Base-by-base conservation (phyloP, 2,888 invertebrate species). In the Dryomyza anilis region DNA sequence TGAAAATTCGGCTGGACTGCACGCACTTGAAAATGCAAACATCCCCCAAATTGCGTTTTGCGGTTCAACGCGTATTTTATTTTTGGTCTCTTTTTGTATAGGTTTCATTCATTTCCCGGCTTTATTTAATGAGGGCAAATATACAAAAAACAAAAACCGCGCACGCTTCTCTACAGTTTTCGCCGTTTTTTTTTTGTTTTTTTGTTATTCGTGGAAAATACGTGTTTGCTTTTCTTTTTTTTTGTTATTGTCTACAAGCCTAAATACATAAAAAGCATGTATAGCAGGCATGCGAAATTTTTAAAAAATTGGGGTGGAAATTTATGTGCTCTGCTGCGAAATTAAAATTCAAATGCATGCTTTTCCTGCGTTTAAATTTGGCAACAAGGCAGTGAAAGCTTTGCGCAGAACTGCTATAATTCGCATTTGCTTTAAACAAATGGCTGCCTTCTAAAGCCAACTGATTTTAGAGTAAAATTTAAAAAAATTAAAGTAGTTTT, bases 101-200 rank as follows among this genome's bases (percentile, higher is more conserved):
- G 12, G 30, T 48, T 23, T 48, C 23, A 12, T 25, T 30, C 33
- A 30, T 53, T 30, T 19, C 27, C 48, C 53, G 50, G 50, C 62
- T 62, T 55, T 33, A 52, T 48, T 65, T 62, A 65, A 65, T 65
- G 65, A 65, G 65, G 62, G 57, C 61, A 62, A 57, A 62, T 27
- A 59, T 33, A 21, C 12, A 12, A 50, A 67, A 57, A 66, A 61
- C 58, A 59, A 53, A 46, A 14, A 30, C 25, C 25, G 10, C 25
- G 21, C 39, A 45, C 50, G 27, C 50, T 46, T 45, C 46, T 23
- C 25, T 50, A 50, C n/a, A 30, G 19, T 48, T 64, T 57, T 57
- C 23, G 16, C 52, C 64, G 63, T 66, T 59, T 59, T 57, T 43
- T 57, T 66, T 62, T 57, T 19, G 23, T 57, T 19, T 27, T 25